Conservation (phyloP, 2,113 vertebrate genomes). For the Xiphorhynchus elegans region DNA sequence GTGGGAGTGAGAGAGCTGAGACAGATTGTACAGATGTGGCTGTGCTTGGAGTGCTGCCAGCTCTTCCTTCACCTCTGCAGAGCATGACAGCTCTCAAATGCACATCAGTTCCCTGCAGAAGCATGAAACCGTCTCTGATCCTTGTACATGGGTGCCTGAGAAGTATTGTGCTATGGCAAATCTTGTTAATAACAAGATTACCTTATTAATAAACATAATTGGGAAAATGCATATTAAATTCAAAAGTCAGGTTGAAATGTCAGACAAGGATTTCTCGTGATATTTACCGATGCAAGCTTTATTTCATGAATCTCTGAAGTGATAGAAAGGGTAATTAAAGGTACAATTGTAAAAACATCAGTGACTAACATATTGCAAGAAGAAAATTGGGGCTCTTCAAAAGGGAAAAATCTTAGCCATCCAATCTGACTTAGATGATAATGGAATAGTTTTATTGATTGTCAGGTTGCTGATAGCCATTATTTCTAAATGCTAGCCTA, state of each 20-base stretch:
- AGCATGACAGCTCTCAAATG: not conserved
- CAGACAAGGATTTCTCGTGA: not conserved
- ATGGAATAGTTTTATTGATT: not conserved
- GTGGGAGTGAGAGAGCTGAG: not conserved
- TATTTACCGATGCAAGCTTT: conserved; percentile 4
- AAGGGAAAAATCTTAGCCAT: not conserved
- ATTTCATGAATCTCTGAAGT: not conserved
- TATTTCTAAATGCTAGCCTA: not conserved
- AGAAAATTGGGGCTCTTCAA: not conserved
- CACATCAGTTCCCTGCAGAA: not conserved
- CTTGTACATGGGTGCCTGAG: not conserved
- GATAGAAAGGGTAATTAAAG: conserved; percentile 13
- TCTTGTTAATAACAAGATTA: not conserved
- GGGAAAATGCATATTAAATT: not conserved
- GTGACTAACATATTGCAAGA: not conserved
- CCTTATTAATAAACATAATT: not conserved
- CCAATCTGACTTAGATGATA: not conserved
- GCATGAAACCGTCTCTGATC: not conserved
- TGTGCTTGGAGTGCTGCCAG: not conserved
- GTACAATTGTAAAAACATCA: not conserved
- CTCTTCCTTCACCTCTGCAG: not conserved
- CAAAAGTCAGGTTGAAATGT: conserved; percentile 1
- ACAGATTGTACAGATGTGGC: not conserved
- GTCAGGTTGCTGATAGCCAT: not conserved
- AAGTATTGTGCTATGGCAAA: not conserved